A percentile compares a stretch with the other conserved stretches of the same genome.
Evolutionary conservation across 2,888 invertebrate species (phyloP).

Genomic region (Drosophila fulvimacula): DNA sequence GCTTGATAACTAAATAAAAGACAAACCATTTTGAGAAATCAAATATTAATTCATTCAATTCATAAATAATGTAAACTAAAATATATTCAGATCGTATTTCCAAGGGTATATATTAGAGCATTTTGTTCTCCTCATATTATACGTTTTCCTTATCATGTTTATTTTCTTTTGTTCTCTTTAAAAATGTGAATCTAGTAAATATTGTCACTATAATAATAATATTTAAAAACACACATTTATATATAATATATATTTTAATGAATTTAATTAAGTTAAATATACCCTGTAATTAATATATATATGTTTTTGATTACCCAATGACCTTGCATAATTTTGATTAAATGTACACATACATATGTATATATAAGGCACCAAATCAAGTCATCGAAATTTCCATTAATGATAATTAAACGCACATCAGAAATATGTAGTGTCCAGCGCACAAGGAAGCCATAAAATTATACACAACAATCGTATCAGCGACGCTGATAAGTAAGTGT

Average conservation of each 20-base stretch:
- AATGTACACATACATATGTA: background rate
- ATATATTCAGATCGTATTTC: background rate
- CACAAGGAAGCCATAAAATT: constrained; percentile 51
- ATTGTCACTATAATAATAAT: too few relatives aligned
- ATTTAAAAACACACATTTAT: background rate
- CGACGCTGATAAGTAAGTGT: constrained; percentile 51
- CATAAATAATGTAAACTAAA: background rate
- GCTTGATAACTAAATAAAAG: too few relatives aligned
- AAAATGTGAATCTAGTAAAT: too few relatives aligned
- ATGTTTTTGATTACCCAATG: constrained; percentile 1
- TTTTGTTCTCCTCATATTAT: too few relatives aligned
- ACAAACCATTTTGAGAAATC: background rate
- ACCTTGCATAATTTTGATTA: constrained; percentile 12
- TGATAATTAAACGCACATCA: constrained; percentile 24
- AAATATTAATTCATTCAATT: background rate
- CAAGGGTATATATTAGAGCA: too few relatives aligned
- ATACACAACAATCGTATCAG: constrained; percentile 30
- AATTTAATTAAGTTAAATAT: background rate
- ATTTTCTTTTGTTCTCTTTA: too few relatives aligned
- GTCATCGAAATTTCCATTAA: constrained; percentile 26
- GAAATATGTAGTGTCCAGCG: background rate
- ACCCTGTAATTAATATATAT: background rate
- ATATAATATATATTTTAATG: too few relatives aligned
- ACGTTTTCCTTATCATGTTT: too few relatives aligned
- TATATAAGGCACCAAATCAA: background rate